A percentile compares a stretch with the other conserved stretches of the same genome.
Evolutionary conservation across 2,113 vertebrate genomes (phyloP).

Genomic region (Zosterops lateralis): DNA sequence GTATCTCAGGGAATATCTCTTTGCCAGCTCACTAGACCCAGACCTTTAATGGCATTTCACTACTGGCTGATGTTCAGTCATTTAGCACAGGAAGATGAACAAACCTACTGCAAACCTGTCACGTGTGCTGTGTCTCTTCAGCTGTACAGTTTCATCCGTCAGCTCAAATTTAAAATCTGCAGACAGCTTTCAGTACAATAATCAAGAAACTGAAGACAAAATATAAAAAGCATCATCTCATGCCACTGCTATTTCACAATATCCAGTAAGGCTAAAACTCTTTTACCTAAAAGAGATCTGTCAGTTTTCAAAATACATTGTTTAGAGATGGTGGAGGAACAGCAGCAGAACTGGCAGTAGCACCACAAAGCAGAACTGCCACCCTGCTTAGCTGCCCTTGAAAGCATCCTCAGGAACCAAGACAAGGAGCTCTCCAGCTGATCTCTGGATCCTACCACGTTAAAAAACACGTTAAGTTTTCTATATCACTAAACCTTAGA

Average conservation of each 20-base stretch:
- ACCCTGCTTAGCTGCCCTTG: not conserved
- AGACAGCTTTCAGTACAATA: not conserved
- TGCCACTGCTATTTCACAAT: not conserved
- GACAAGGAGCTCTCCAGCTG: not conserved
- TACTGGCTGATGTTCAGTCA: not conserved
- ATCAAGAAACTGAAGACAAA: not conserved
- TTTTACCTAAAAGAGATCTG: not conserved
- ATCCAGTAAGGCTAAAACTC: not conserved
- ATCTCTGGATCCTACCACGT: not conserved
- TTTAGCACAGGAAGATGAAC: not conserved
- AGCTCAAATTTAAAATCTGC: not conserved
- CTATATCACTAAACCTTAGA: not conserved
- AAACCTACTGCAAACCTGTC: not conserved
- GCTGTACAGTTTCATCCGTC: not conserved
- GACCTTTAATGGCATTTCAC: not conserved
- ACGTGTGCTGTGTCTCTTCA: not conserved
- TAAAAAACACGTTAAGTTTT: not conserved
- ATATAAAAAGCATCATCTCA: not conserved
- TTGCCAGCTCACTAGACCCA: not conserved
- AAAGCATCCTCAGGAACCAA: not conserved
- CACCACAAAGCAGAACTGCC: not conserved
- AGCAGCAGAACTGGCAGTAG: not conserved
- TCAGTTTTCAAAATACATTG: not conserved
- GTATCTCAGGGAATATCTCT: not conserved
- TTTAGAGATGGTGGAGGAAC: not conserved